Conservation (phyloP, 2,888 invertebrate species). For the Cephalotes varians region DNA sequence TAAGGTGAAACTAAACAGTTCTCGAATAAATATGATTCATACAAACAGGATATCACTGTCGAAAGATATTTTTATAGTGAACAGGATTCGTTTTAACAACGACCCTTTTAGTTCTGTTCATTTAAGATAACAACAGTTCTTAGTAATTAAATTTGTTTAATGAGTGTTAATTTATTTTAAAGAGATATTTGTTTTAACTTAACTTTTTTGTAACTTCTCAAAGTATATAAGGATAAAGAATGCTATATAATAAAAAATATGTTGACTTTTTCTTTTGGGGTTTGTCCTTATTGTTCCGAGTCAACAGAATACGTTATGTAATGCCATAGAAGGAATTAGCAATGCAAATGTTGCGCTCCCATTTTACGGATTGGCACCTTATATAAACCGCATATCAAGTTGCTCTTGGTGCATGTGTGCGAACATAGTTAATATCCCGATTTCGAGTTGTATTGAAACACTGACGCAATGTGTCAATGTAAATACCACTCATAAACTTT, state of each 20-base stretch:
- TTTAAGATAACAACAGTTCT: not conserved
- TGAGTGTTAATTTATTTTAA: no score
- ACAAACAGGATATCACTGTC: not conserved
- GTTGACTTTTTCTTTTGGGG: slow-evolving; percentile 52
- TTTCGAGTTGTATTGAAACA: slow-evolving; percentile 66
- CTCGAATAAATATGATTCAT: not conserved
- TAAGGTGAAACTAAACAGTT: slow-evolving; percentile 4
- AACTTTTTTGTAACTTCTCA: not conserved
- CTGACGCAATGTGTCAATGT: slow-evolving; percentile 67
- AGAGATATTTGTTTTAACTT: not conserved
- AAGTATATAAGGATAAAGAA: not conserved
- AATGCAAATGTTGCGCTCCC: slow-evolving; percentile 71
- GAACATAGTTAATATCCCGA: slow-evolving; percentile 71
- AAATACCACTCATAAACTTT: slow-evolving; percentile 61
- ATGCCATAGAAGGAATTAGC: slow-evolving; percentile 66
- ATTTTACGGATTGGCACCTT: slow-evolving; percentile 71
- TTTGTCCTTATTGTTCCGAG: slow-evolving; percentile 47
- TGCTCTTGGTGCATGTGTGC: slow-evolving; percentile 65
- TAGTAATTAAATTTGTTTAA: not conserved
- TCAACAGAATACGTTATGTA: slow-evolving; percentile 63
- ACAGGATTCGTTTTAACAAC: not conserved
- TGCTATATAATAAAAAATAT: slow-evolving; percentile 21
- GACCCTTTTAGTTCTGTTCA: not conserved
- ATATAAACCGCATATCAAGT: slow-evolving; percentile 69
- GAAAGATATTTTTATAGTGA: not conserved